Conservation (phyloP, 1,140 invertebrate species). For the Helicorthomorpha holstii region DNA sequence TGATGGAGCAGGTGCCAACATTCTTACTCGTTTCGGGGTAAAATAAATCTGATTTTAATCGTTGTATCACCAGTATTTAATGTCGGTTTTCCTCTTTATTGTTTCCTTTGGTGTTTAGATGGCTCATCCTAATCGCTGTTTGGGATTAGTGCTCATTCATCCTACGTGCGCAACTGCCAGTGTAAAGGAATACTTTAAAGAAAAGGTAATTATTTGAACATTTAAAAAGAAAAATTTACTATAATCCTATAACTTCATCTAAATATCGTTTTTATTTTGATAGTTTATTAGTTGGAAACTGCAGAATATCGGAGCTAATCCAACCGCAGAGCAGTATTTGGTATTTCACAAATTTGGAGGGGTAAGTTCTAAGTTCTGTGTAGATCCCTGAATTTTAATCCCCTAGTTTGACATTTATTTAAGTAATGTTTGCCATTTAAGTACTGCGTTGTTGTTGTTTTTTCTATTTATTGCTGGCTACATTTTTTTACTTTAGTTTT, state of each 20-base stretch:
- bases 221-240: background rate
- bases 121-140: conserved; percentile 49
- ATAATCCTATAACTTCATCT: background rate
- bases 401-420: too few relatives aligned
- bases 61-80: background rate
- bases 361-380: too few relatives aligned
- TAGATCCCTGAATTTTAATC: too few relatives aligned
- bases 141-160: conserved; percentile 69
- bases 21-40: conserved; percentile 61
- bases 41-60: conserved; percentile 2
- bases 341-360: conserved; percentile 80
- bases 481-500: too few relatives aligned
- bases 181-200: conserved; percentile 70
- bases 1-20: conserved; percentile 78
- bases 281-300: conserved; percentile 55
- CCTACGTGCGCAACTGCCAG: conserved; percentile 71
- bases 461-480: too few relatives aligned
- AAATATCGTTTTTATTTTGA: conserved; percentile 17
- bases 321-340: conserved; percentile 63
- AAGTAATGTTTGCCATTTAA: too few relatives aligned
- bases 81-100: background rate
- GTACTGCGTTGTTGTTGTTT: too few relatives aligned
- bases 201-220: conserved; percentile 36
- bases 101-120: conserved; percentile 23
- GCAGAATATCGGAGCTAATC: conserved; percentile 38